Evolutionary conservation across 2,888 invertebrate species (phyloP).

Genomic region (Disparrhopalites patrizii): DNA sequence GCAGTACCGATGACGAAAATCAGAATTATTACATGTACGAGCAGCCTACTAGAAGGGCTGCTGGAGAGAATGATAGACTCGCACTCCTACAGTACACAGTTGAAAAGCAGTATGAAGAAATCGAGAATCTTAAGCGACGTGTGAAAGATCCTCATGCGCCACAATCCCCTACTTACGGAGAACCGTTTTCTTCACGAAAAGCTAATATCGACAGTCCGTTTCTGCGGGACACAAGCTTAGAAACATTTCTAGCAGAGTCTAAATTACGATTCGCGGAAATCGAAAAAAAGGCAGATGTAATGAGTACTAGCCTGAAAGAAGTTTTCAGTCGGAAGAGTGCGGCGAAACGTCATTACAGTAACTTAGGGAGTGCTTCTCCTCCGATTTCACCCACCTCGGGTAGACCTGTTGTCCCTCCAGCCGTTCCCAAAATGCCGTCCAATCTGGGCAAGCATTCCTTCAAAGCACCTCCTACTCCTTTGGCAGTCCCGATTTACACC

Average conservation of each 20-base stretch:
- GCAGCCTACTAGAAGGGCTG: too few species aligned
- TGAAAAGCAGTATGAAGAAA: conserved; percentile 42
- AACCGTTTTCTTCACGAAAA: not conserved
- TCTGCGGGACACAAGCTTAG: conserved; percentile 15
- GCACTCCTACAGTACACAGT: conserved; percentile 42
- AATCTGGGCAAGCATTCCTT: not conserved
- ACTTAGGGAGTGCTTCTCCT: not conserved
- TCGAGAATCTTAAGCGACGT: conserved; percentile 13
- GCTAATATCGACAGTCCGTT: not conserved
- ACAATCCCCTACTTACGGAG: not conserved
- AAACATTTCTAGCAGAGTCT: conserved; percentile 34
- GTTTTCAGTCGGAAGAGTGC: conserved; percentile 13
- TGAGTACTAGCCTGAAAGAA: conserved; percentile 33
- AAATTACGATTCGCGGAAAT: conserved; percentile 36
- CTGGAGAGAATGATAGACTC: conserved; percentile 38
- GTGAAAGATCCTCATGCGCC: not conserved
- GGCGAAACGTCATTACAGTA: not conserved
- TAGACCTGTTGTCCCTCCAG: not conserved
- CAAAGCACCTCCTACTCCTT: not conserved
- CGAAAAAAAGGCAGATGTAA: conserved; percentile 33
- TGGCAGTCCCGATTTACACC: not conserved
- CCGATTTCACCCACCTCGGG: not conserved
- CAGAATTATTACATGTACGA: too few species aligned
- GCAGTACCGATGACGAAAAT: not conserved
- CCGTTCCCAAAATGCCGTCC: conserved; percentile 3